Evolutionary conservation across 2,113 vertebrate genomes (phyloP).

Genomic region (Nothocercus nigrocapillus): DNA sequence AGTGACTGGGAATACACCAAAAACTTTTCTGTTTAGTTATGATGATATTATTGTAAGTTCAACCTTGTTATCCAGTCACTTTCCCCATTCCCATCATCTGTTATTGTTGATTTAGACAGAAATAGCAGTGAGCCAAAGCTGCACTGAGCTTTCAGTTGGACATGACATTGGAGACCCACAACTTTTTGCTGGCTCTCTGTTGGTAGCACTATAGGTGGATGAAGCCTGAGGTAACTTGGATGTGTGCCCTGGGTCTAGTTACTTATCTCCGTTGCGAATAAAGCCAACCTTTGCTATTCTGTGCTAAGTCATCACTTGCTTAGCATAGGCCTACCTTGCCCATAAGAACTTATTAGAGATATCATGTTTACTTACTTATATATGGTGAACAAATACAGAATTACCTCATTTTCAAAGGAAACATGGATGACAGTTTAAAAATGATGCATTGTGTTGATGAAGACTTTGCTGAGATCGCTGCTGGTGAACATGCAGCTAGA

Average conservation of each 20-base stretch:
- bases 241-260: no score
- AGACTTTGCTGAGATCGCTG: not conserved
- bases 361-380: not conserved
- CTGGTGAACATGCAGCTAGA: not conserved
- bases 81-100: not conserved
- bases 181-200: not conserved
- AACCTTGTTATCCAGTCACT: not conserved
- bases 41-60: not conserved
- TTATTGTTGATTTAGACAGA: rapidly evolving
- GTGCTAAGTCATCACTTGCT: not conserved
- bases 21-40: not conserved
- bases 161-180: not conserved
- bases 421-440: not conserved
- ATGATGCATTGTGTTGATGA: no score
- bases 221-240: not conserved
- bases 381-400: not conserved
- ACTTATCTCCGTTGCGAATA: not conserved
- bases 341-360: not conserved
- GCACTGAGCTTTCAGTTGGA: not conserved
- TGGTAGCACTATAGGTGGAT: not conserved
- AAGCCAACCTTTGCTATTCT: not conserved
- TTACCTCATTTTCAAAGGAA: not conserved
- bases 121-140: not conserved
- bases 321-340: not conserved
- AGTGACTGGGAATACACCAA: not conserved